Percentiles rank a stretch among this genome's conserved stretches.
phyloP scores from a whole-genome alignment of 1,140 invertebrate genomes.

The Drosophila arawakana region DNA sequence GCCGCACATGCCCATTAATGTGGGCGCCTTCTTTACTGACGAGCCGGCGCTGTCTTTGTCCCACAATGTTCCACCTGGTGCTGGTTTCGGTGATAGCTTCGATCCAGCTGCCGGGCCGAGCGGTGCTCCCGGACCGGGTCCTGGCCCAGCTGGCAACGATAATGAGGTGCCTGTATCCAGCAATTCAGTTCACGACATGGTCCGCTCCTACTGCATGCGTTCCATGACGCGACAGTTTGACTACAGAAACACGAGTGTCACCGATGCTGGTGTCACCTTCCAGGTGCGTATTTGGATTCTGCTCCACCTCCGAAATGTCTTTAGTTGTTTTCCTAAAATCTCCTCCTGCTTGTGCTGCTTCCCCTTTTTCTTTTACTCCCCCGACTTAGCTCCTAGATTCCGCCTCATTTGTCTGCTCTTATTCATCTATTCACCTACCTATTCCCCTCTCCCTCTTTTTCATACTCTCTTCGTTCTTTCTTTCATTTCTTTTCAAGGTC shows the following conservation, averaged over 20 bases:
- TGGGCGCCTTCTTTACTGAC: conserved; percentile 30
- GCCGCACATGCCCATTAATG: conserved; percentile 25
- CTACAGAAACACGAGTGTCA: conserved; percentile 89
- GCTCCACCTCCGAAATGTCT: no score
- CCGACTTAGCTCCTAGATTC: no score
- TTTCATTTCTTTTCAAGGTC: no score
- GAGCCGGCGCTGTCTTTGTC: conserved; percentile 24
- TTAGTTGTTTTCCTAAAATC: no score
- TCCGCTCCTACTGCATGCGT: conserved; percentile 88
- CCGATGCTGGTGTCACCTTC: conserved; percentile 91
- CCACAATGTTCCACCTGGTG: conserved; percentile 13
- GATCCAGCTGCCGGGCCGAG: conserved; percentile 20
- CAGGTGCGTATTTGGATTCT: conserved; percentile 26
- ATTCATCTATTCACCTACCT: not conserved
- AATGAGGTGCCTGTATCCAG: conserved; percentile 35
- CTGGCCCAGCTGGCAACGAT: conserved; percentile 49
- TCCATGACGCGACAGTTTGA: conserved; percentile 87
- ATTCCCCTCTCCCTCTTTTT: no score
- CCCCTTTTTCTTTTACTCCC: not conserved
- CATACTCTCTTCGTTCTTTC: no score
- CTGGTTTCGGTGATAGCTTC: conserved; percentile 45
- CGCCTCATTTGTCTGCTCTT: no score
- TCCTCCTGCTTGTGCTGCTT: no score
- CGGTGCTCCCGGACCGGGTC: conserved; percentile 14
- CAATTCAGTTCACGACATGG: conserved; percentile 79